Evolutionary conservation across 2,888 invertebrate species (phyloP), one percentile per base, ranked within the genome.

Genomic region (Axea sp.): DNA sequence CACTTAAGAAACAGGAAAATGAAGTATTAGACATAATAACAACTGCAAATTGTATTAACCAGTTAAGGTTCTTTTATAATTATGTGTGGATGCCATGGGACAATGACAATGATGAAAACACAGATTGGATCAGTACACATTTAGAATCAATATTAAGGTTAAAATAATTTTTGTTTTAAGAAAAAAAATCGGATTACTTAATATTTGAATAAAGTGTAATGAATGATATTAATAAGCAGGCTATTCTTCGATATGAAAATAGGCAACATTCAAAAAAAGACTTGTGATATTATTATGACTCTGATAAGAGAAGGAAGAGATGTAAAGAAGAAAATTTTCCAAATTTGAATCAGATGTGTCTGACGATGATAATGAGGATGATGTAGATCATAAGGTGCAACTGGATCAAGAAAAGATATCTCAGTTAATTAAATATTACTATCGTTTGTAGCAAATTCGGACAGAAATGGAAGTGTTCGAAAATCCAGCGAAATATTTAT

Each of bases 81-180:
- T 89, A 92, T 73, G 86, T 93, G 28, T 92, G 92, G 90, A 91
- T 92, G 91, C 92, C 93, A 0, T 93, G 93, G 93, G 93, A 93
- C 76, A 88, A 89, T 33, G 92, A 93, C 55, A 91, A 92, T 59
- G 92, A 92, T 76, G 89, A 91, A 0, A 88, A 89, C 0, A 86
- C 87, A n/a, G 90, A 91, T 81, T 92, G 92, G 92, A 88, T 89
- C 12, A 84, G 86, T 26, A 87, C 88, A 60, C 90, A 91, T 83
- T 84, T 92, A 35, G 89, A 90, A 76, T 82, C 88, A 0, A 88
- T 91, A 47, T 87, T 91, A 8, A 51, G 73, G 73, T 72, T n/a
- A n/a, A n/a, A n/a, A n/a, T n/a, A n/a, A n/a, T n/a, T n/a, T n/a
- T n/a, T n/a, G n/a, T n/a, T n/a, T n/a, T n/a, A n/a, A n/a, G n/a